Base-by-base conservation (phyloP, 2,888 invertebrate genomes). In the Eurytoma adleriae region DNA sequence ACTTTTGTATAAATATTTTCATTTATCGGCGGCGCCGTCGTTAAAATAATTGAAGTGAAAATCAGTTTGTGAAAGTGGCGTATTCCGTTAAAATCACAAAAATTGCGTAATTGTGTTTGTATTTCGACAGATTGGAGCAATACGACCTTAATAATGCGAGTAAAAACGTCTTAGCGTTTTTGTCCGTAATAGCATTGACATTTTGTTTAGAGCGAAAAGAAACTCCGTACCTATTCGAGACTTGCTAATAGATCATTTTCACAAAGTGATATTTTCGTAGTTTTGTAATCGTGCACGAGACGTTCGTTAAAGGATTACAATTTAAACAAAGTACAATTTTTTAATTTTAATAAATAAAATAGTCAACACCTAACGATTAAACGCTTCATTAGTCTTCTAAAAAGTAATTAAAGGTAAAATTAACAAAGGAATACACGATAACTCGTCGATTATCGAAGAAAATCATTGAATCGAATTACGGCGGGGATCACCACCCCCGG, bases 71-170 rank as follows among this genome's bases (percentile, higher is more conserved):
- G 48, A 66, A 66, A 66, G 50, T 18, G 4, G 14, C 14, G n/a
- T 20, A 48, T 18, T 18, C 5, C 70, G 18, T 48, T 57, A 40
- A 70, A 59, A 59, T 70, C 59, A 20, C 48, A 59, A 70, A 70
- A 59, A 48, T n/a, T 50, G 48, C n/a, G 62, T 27, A 71, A 24
- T 24, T 16, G 54, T 69, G n/a, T 56, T 66, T 16, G 56, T 27
- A 10, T 74, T 74, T 66, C 74, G 18, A 66, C 66, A 74, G 73
- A 52, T 52, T 62, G 52, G 24, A 40, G 66, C 57, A 66, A 76
- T 18, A 30, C 30, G 13, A 30, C 50, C 30, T 76, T 68, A 73
- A 73, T 73, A 62, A 62, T 52, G 52, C 12, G 16, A n/a, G 52
- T 5, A 71, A 62, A 73, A 62, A 62, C 64, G n/a, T 3, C 3